Evolutionary conservation across 2,888 invertebrate genomes (phyloP), one percentile per base, ranked within the genome.

Genomic region (Ellobium chinense): DNA sequence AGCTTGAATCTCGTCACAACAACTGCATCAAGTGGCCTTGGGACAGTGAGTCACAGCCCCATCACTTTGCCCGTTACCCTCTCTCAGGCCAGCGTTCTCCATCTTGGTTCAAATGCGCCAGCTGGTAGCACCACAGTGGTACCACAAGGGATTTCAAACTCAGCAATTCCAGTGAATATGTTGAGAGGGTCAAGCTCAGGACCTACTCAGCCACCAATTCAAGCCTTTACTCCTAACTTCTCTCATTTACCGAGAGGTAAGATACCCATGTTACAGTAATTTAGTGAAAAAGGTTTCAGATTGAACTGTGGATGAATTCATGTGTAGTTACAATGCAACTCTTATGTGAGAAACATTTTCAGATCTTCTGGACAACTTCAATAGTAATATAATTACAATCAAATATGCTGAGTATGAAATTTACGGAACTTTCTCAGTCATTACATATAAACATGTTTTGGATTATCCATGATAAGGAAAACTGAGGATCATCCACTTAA

Each of bases 1-100:
- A 78, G 70, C 27, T 31, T 78, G 54, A 78, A 78, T 34, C 39
- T 78, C 34, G 78, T 78, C 31, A 70, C 70, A 21, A 78, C 78
- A 14, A 70, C 70, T 12, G 78, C 70, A 4, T 56, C 72, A 12
- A 24, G 39, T 29, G 60, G 58, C 14, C 34, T 72, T 9, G 68
- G 68, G 5, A 58, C 68, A 4, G 27, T 72, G 34, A 60, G 21
- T 18, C 74, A 74, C 68, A 72, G 39, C 27, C 56, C 80, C 39
- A 68, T 66, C 74, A n/a, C 80, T 7, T 56, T 80, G 12, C 74
- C 80, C 1, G 74, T 74, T 5, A 68, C 72, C 24, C 73, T 56
- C 24, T 56, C 63, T 2, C 78, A 78, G 39, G 62, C 78, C 21
- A 79, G 65, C 27, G 73, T 79, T 27, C 29, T 79, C n/a, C 72